Conservation (phyloP, 1,140 invertebrate genomes). For the Fopius arisanus region DNA sequence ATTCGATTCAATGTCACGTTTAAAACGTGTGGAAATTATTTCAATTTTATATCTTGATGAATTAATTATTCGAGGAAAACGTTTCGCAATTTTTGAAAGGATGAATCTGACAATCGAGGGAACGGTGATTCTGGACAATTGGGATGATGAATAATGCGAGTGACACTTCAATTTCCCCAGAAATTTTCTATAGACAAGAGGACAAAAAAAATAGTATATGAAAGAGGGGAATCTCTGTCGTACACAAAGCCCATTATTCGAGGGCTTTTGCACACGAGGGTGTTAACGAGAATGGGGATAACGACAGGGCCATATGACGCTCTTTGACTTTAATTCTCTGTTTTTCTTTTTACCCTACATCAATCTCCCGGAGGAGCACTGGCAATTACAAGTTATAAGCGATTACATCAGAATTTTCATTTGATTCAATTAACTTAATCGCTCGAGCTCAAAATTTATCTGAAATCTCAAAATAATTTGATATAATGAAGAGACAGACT, state of each 20-base stretch:
- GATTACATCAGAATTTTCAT: background rate
- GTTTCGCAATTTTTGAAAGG: background rate
- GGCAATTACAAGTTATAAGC: slow-evolving; percentile 7
- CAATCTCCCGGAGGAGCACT: slow-evolving; percentile 38
- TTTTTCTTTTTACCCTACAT: slow-evolving; percentile 41
- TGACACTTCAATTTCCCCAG: slow-evolving; percentile 47
- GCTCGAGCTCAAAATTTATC: slow-evolving; percentile 22
- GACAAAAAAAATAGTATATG: background rate
- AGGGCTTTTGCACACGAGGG: slow-evolving; percentile 37
- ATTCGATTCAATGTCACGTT: too few relatives aligned
- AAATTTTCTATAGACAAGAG: slow-evolving; percentile 37
- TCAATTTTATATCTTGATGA: background rate
- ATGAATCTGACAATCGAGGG: background rate
- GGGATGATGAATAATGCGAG: slow-evolving; percentile 24
- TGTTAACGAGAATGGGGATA: slow-evolving; percentile 53
- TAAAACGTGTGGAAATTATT: background rate
- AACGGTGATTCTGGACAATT: background rate
- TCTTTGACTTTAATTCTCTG: slow-evolving; percentile 39
- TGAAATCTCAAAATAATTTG: background rate
- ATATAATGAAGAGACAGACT: too few relatives aligned
- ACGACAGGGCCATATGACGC: slow-evolving; percentile 51
- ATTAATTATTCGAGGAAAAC: background rate
- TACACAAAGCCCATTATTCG: slow-evolving; percentile 4
- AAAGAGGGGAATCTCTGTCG: background rate
- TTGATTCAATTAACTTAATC: background rate